Evolutionary conservation across 2,888 invertebrate genomes (phyloP), one percentile per base, ranked within the genome.

Genomic region (Subacronicta megacephala): DNA sequence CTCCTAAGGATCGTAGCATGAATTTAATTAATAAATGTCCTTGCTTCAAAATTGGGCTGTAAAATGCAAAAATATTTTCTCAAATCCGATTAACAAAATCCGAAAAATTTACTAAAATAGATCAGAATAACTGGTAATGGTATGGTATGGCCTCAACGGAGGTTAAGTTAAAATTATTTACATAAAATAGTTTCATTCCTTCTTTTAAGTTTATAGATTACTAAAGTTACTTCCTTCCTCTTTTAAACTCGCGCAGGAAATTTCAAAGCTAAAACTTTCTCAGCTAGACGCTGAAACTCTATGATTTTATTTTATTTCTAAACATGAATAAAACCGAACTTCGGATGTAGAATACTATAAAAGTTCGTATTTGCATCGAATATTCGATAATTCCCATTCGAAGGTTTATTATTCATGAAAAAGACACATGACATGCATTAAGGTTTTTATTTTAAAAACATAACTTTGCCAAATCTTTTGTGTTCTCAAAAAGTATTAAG

Each of bases 221-320:
- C 54, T 60, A 52, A 35, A 60, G 44, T 37, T 54, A 53, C 53
- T 66, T 42, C 29, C 47, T 65, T 44, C 31, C 44, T 6, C 47
- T 47, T 33, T 60, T 13, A 46, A 63, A 63, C 66, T 63, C 49
- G 10, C 15, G 15, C 66, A 44, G 40, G 15, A 44, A 60, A 66
- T 65, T 63, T 45, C 20, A 49, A 41, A 65, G 60, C 36, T 49
- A 13, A 60, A 63, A 65, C 47, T 63, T 63, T 59, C 36, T 43
- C 60, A 52, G 35, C 65, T 29, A 23, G 17, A 38, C 26, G 20
- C 51, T 15, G 17, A 16, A 49, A 53, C 44, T 63, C 35, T 36
- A 66, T 54, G 44, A 66, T 63, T 63, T 60, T 60, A 65, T 63
- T 63, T 65, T 54, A 63, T 59, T 52, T 53, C 31, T 35, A 33